phyloP scores from a whole-genome alignment of 2,888 invertebrate species.

The Gari tellinella region DNA sequence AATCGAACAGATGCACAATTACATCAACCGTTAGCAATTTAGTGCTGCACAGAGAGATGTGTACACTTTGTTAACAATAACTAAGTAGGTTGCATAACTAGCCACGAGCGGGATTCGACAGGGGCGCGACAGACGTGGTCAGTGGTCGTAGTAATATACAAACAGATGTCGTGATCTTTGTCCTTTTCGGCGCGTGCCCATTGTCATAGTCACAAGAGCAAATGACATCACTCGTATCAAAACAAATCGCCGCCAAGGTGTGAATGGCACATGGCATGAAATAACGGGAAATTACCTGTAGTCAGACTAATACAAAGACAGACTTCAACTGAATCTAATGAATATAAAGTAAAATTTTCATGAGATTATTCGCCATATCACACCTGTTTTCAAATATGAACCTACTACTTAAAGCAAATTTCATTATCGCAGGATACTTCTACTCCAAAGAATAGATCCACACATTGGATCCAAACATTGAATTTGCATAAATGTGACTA shows the following conservation, averaged over 20 bases:
- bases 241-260: constrained; percentile 40
- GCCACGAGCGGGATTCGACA: constrained; percentile 34
- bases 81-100: constrained; percentile 57
- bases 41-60: constrained; percentile 33
- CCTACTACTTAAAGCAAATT: too few relatives aligned
- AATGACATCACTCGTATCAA: constrained; percentile 46
- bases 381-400: too few relatives aligned
- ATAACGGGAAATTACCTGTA: too few relatives aligned
- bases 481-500: too few relatives aligned
- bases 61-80: constrained; percentile 48
- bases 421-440: too few relatives aligned
- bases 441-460: too few relatives aligned
- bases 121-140: constrained; percentile 46
- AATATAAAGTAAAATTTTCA: too few relatives aligned
- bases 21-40: constrained; percentile 50
- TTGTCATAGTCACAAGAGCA: constrained; percentile 42
- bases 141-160: constrained; percentile 54
- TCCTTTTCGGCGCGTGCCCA: constrained; percentile 49
- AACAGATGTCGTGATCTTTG: constrained; percentile 55
- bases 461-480: too few relatives aligned
- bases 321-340: too few relatives aligned
- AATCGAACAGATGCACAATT: constrained; percentile 51
- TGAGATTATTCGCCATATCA: too few relatives aligned
- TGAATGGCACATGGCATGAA: constrained; percentile 48
- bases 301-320: too few relatives aligned